Base-by-base conservation (phyloP, 2,888 invertebrate species). In the Nomada ferruginata region DNA sequence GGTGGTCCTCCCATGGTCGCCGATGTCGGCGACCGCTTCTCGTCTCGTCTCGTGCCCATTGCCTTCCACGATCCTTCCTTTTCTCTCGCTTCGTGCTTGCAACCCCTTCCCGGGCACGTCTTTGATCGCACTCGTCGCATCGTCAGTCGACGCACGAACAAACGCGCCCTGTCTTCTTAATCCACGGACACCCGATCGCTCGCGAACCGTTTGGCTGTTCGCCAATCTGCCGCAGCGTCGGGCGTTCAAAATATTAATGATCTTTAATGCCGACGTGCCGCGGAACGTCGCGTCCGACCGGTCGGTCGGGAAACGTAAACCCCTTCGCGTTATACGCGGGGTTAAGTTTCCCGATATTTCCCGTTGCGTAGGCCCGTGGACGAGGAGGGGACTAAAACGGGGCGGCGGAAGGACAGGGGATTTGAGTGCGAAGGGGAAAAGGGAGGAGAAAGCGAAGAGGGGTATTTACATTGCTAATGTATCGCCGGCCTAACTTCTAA, bases 401-500 rank as follows among this genome's bases (percentile, higher is more conserved):
- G 52, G 63, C 29, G 66, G 55, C 1, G 29, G 57, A 18, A 63
- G 76, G 64, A 73, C 70, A 29, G 65, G 77, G 71, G 73, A 57
- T 60, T 36, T 29, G 60, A 23, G 68, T 11, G 47, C 7, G 69
- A n/a, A 74, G 59, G 52, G 69, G 72, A 75, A 63, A 60, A 20
- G 57, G 69, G 55, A 36, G 71, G 61, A 72, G 84, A 72, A 73
- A 80, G 79, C 73, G 36, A 69, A 76, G 85, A 80, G 89, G 87
- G 89, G 89, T 91, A 93, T 93, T 93, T 93, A 92, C 93, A 93
- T 93, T 93, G 93, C 93, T 93, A 93, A 93, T 93, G 92, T 91
- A 92, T 92, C 92, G 91, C 87, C 89, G 90, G 91, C 91, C 93
- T 93, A 93, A 93, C 92, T 93, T 93, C 93, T 93, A 93, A 93